Percentiles rank a stretch among this genome's conserved stretches.
Conservation (phyloP, 2,888 invertebrate species). For the Sphecodes monilicornis region DNA sequence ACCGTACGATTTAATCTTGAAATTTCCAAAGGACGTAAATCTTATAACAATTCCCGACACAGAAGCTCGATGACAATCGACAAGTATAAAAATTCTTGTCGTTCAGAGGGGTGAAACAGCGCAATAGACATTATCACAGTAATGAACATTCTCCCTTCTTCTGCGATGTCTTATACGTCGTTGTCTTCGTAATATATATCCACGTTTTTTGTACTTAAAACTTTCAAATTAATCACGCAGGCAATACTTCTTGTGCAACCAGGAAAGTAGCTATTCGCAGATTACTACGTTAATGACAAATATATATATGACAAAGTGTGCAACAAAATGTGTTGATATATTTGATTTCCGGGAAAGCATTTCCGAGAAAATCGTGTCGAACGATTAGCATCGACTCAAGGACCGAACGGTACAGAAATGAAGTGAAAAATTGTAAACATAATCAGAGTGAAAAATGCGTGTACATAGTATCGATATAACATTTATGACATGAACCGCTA, state of each 20-base stretch:
- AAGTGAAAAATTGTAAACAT: neutral
- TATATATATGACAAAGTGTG: neutral
- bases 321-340: neutral
- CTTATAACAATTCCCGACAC: neutral
- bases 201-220: neutral
- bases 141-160: neutral
- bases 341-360: neutral
- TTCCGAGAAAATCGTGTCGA: neutral
- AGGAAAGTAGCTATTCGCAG: neutral
- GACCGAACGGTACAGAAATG: neutral
- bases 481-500: neutral
- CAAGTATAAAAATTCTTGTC: neutral
- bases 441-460: neutral
- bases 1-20: neutral
- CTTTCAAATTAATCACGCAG: conserved; percentile 12
- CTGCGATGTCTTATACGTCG: neutral
- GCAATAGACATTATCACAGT: neutral
- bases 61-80: neutral
- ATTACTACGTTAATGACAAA: neutral
- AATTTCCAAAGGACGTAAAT: neutral
- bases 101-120: neutral
- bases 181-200: neutral
- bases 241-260: conserved; percentile 13
- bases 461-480: neutral
- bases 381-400: neutral